Conservation (phyloP, 2,113 vertebrate species). For the Fulica atra region DNA sequence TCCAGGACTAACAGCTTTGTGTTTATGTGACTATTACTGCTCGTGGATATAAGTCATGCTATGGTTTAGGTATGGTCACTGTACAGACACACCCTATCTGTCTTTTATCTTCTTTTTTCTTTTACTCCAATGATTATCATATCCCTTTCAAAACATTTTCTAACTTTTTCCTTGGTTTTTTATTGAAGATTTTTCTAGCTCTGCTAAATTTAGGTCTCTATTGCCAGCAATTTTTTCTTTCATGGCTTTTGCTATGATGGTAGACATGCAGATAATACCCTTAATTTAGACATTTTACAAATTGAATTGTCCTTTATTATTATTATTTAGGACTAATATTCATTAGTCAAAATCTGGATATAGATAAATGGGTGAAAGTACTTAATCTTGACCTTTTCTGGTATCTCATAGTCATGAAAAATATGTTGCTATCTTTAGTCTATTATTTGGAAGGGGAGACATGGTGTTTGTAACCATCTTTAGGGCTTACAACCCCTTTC, state of each 20-base stretch:
- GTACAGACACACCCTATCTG: background rate
- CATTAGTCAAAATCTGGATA: background rate
- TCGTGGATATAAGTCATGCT: background rate
- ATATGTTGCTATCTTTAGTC: background rate
- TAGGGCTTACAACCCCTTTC: background rate
- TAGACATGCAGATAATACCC: background rate
- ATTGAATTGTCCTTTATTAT: background rate
- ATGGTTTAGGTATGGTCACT: background rate
- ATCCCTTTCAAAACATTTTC: background rate
- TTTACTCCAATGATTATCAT: background rate
- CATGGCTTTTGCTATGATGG: background rate
- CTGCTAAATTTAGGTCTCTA: background rate
- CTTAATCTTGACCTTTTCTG: background rate
- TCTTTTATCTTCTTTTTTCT: background rate
- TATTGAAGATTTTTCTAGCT: background rate
- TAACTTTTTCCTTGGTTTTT: background rate
- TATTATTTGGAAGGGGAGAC: background rate
- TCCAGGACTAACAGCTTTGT: background rate
- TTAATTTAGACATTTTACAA: background rate
- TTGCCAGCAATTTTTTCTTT: background rate
- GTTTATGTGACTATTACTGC: background rate
- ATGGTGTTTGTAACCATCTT: background rate
- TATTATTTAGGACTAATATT: background rate
- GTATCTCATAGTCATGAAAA: background rate
- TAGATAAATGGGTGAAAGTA: background rate